Evolutionary conservation across 2,797 vertebrate species (phyloP).

Genomic region (Tapera naevia): DNA sequence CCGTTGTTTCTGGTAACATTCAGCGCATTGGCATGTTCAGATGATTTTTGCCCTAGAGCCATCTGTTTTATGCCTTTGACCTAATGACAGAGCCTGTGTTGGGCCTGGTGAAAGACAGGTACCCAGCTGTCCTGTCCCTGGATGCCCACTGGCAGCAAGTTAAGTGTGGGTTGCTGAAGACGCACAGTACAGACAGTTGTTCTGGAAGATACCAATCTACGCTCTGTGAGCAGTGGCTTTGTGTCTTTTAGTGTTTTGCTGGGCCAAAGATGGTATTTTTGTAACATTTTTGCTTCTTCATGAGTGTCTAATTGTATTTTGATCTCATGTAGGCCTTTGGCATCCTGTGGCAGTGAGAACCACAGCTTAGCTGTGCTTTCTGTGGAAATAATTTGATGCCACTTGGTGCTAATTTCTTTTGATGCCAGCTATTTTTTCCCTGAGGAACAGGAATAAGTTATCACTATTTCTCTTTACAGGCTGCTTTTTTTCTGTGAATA

Average conservation of each 20-base stretch:
- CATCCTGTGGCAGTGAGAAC: not conserved
- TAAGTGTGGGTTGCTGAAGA: not conserved
- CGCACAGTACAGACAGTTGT: not conserved
- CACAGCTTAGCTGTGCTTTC: not conserved
- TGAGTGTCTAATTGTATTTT: not conserved
- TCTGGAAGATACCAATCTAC: not conserved
- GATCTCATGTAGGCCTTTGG: not conserved
- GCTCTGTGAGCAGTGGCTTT: not conserved
- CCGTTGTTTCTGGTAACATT: not conserved
- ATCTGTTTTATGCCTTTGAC: not conserved
- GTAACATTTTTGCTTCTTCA: not conserved
- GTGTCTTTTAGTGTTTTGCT: not conserved
- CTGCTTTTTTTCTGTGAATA: not conserved
- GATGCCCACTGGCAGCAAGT: not conserved
- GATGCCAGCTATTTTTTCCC: not conserved
- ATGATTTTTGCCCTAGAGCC: not conserved
- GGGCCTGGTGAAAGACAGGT: not conserved
- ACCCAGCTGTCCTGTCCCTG: not conserved
- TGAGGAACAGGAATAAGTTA: not conserved
- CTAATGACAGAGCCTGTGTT: not conserved
- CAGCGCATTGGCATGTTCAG: not conserved
- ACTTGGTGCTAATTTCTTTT: not conserved
- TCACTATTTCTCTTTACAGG: not conserved
- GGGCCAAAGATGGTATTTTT: not conserved
- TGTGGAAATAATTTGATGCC: not conserved